Conservation (phyloP, 2,888 invertebrate genomes). For the Lasioglossum morio region DNA sequence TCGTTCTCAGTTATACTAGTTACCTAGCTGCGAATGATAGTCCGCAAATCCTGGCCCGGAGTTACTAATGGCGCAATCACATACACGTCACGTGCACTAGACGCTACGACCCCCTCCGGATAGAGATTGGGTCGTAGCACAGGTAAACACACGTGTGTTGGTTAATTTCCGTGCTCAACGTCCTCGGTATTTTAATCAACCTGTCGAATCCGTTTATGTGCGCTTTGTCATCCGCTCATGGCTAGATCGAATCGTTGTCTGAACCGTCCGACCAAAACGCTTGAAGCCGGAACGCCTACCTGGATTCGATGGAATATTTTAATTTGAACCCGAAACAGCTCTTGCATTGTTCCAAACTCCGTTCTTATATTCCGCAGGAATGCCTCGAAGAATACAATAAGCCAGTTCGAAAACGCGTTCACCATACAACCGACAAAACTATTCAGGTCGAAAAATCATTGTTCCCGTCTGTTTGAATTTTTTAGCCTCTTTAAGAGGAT, state of each 20-base stretch:
- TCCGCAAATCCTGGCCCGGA: conserved; percentile 28
- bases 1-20: conserved; percentile 29
- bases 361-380: background rate
- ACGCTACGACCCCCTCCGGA: conserved; percentile 10
- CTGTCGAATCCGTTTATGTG: conserved; percentile 8
- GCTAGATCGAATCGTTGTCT: background rate
- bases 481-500: background rate
- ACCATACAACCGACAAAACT: background rate
- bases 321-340: background rate
- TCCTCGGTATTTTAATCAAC: conserved; percentile 33
- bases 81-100: conserved; percentile 62
- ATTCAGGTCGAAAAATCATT: background rate
- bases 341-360: background rate
- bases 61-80: conserved; percentile 72
- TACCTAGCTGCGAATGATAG: conserved; percentile 22
- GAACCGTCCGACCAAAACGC: background rate
- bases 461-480: background rate
- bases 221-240: background rate
- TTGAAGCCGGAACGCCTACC: background rate
- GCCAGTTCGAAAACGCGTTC: conserved; percentile 10
- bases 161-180: conserved; percentile 35
- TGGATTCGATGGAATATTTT: background rate
- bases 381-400: background rate
- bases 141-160: conserved; percentile 21
- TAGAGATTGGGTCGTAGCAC: conserved; percentile 24